phyloP scores from a whole-genome alignment of 2,113 vertebrate genomes.

The Erinaceus europaeus region DNA sequence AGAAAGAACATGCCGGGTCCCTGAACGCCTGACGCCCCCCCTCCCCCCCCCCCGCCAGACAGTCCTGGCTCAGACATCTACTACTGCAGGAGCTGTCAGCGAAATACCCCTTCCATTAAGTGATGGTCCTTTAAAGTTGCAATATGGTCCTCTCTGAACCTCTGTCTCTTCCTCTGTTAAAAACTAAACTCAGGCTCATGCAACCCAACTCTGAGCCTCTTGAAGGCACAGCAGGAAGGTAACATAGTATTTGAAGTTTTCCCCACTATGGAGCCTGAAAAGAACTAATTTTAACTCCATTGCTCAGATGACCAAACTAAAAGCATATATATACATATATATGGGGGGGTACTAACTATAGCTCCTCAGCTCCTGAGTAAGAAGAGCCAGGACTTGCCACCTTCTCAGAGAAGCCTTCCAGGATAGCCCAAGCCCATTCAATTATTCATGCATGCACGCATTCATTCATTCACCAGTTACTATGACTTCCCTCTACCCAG shows the following conservation, averaged over 20 bases:
- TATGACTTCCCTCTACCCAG: neutral
- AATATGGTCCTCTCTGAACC: constrained; percentile 14
- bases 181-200: constrained; percentile 25
- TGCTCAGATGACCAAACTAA: constrained; percentile 36
- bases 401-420: constrained; percentile 40
- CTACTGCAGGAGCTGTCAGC: no score
- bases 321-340: no score
- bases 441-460: no score
- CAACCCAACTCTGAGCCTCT: neutral
- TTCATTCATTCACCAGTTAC: neutral
- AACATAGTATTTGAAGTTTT: neutral
- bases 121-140: neutral
- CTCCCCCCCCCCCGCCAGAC: no score
- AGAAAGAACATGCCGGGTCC: neutral
- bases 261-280: neutral
- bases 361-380: neutral
- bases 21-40: neutral
- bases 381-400: neutral
- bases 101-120: neutral
- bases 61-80: no score
- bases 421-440: neutral
- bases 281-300: neutral
- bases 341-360: no score
- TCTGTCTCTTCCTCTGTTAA: constrained; percentile 32
- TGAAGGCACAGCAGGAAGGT: neutral